Percentiles rank a stretch among this genome's conserved stretches.
Conservation (phyloP, 2,888 invertebrate genomes). For the Hyposoter didymator region DNA sequence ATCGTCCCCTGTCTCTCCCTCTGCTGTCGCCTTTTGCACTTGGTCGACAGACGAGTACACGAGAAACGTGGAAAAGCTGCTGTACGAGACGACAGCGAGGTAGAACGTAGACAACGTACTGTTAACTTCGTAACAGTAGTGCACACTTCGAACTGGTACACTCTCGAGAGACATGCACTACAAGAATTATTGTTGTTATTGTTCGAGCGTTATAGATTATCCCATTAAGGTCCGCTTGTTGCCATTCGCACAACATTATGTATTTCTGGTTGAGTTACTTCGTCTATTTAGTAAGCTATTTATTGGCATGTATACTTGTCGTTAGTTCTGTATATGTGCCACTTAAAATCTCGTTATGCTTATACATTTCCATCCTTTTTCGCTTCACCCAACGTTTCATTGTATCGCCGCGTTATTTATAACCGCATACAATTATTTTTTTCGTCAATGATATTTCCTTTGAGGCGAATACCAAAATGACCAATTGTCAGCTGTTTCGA, state of each 20-base stretch:
- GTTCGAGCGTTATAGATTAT: constrained; percentile 23
- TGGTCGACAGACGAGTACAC: constrained; percentile 2
- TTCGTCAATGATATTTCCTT: background rate
- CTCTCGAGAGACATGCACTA: background rate
- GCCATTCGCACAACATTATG: constrained; percentile 15
- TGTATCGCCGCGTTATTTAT: constrained; percentile 1
- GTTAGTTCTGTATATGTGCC: background rate
- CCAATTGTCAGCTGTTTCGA: background rate
- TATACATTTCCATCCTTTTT: background rate
- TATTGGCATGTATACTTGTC: background rate
- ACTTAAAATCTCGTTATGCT: background rate
- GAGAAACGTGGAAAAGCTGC: constrained; percentile 51
- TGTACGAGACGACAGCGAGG: constrained; percentile 16
- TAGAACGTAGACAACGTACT: constrained; percentile 51
- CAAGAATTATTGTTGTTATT: constrained; percentile 19
- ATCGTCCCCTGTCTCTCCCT: constrained; percentile 6
- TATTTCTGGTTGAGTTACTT: constrained; percentile 25
- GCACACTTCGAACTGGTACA: constrained; percentile 41
- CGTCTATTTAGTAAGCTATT: constrained; percentile 33
- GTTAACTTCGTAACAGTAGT: constrained; percentile 61
- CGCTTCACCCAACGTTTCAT: background rate
- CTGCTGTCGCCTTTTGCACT: background rate
- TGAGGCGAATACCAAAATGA: background rate
- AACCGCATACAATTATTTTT: background rate
- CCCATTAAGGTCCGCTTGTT: constrained; percentile 26